Evolutionary conservation across 92 coral and sea anemone species (phyloP).

Genomic region (Muricea muricata): DNA sequence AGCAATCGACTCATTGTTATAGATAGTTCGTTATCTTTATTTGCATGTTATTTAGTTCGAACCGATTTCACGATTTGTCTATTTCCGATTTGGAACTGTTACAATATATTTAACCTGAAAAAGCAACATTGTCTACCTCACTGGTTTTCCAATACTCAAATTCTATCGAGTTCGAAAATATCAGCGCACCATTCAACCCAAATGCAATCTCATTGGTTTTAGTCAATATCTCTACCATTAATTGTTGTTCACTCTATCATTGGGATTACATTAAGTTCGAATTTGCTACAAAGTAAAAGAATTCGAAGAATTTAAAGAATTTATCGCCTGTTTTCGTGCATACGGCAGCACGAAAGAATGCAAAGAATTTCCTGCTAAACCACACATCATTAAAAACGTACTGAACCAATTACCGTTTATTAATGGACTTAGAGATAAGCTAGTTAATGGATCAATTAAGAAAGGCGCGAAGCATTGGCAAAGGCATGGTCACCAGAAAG

Average conservation of each 20-base stretch:
- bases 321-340: not conserved
- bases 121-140: too few species aligned
- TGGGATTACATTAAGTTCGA: constrained; percentile 18
- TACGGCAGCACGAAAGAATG: not conserved
- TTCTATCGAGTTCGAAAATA: not conserved
- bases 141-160: too few species aligned
- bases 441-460: not conserved
- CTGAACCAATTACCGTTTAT: not conserved
- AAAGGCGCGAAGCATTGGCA: constrained; percentile 12
- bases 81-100: too few species aligned
- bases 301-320: constrained; percentile 13
- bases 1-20: too few species aligned
- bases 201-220: not conserved
- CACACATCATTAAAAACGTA: not conserved
- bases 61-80: too few species aligned
- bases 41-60: too few species aligned
- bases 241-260: not conserved
- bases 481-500: constrained; percentile 8
- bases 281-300: not conserved
- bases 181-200: not conserved
- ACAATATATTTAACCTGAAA: too few species aligned
- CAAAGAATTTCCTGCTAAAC: not conserved
- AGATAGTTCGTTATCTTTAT: too few species aligned
- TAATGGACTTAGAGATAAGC: not conserved
- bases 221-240: not conserved